Percentiles rank a stretch among this genome's conserved stretches.
Evolutionary conservation across 2,888 invertebrate species (phyloP).

Genomic region (Choristoneura rosaceana): DNA sequence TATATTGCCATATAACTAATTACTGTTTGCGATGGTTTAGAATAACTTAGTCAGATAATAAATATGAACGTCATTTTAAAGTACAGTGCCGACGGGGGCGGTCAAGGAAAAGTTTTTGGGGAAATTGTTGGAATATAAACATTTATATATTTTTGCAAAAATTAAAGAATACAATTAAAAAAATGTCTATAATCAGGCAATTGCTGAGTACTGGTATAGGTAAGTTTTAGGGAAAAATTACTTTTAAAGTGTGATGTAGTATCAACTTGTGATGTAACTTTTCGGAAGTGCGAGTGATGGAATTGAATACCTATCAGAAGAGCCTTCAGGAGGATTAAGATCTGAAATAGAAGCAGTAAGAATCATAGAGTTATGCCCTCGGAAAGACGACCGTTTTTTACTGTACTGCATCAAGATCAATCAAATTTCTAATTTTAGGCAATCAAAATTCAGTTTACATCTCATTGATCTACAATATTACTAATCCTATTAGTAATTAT

Average conservation of each 20-base stretch:
- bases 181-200: conserved; percentile 5
- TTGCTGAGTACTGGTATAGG: not conserved
- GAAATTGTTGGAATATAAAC: not conserved
- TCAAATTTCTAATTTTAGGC: too few relatives aligned
- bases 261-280: not conserved
- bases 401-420: too few relatives aligned
- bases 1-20: not conserved
- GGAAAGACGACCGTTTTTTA: too few relatives aligned
- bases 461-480: too few relatives aligned
- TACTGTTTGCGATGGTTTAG: not conserved
- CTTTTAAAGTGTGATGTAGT: too few relatives aligned
- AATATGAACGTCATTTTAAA: not conserved
- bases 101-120: not conserved
- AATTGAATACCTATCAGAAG: too few relatives aligned
- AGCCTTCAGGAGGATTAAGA: too few relatives aligned
- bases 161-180: not conserved
- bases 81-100: not conserved
- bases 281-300: too few relatives aligned
- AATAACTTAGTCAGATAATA: not conserved
- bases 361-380: too few relatives aligned
- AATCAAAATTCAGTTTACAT: too few relatives aligned
- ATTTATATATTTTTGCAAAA: not conserved
- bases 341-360: too few relatives aligned
- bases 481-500: too few relatives aligned
- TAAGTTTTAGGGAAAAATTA: not conserved